Evolutionary conservation across 2,888 invertebrate species (phyloP).

Genomic region (Bimastos eiseni): DNA sequence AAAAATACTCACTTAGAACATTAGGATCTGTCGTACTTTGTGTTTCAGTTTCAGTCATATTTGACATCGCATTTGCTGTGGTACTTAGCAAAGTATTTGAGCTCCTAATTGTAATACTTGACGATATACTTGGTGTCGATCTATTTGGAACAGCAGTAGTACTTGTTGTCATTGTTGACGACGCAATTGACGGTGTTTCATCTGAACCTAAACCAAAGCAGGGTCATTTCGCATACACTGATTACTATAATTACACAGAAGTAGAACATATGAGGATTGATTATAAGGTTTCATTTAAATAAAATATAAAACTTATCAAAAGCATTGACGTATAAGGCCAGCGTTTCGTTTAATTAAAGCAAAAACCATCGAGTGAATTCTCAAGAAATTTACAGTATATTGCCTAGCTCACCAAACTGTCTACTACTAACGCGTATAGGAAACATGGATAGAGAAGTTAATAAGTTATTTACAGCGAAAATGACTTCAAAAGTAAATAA

Average conservation of each 20-base stretch:
- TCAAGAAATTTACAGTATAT: too few species aligned
- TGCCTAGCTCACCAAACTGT: too few species aligned
- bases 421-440: too few species aligned
- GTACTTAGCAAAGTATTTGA: not conserved
- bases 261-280: not conserved
- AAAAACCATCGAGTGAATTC: too few species aligned
- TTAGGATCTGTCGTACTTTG: not conserved
- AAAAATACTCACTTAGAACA: not conserved
- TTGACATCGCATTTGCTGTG: not conserved
- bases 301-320: not conserved
- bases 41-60: not conserved
- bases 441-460: too few species aligned
- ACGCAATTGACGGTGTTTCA: not conserved
- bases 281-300: not conserved
- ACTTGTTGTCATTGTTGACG: not conserved
- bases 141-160: not conserved
- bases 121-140: not conserved
- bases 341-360: not conserved
- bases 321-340: not conserved
- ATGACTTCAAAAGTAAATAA: too few species aligned
- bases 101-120: too few species aligned
- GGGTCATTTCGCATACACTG: not conserved
- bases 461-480: too few species aligned
- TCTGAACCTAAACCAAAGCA: not conserved
- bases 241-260: not conserved